These are phyloP conservation scores for Drosophila bocqueti DNA, from an alignment of 1,140 invertebrate species.

Conservation along the genomic window DNA sequence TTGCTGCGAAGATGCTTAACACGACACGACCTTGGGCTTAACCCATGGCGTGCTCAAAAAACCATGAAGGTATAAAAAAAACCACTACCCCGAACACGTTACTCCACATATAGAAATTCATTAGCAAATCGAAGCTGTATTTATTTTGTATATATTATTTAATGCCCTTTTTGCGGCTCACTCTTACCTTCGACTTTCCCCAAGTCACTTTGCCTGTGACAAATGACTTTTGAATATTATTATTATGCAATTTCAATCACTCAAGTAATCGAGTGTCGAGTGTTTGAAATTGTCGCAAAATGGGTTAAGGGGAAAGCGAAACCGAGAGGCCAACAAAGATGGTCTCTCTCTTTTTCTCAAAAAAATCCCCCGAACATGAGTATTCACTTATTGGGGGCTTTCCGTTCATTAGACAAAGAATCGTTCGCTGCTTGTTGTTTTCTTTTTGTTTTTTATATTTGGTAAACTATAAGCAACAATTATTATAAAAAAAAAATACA, in stretches of 20 bases:
- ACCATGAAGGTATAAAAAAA: too few relatives aligned
- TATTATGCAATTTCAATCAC: slow-evolving; percentile 16
- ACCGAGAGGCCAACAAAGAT: slow-evolving; percentile 3
- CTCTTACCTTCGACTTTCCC: background rate
- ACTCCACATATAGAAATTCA: background rate
- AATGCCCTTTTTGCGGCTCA: background rate
- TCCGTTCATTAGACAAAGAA: slow-evolving; percentile 15
- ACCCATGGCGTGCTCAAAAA: background rate
- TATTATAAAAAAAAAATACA: slow-evolving; percentile 43
- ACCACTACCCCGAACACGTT: background rate
- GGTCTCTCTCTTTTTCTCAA: background rate
- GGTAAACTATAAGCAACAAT: slow-evolving; percentile 18
- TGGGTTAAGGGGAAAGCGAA: slow-evolving; percentile 39
- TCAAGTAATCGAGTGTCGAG: background rate
- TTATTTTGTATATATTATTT: background rate
- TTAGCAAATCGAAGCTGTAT: background rate
- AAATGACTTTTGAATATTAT: slow-evolving; percentile 8
- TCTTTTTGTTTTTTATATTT: slow-evolving; percentile 36
- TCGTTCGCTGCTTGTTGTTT: background rate
- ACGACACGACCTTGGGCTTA: slow-evolving; percentile 28
- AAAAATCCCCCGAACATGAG: slow-evolving; percentile 29
- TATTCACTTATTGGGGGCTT: slow-evolving; percentile 15
- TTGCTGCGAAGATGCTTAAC: background rate
- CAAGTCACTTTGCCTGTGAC: slow-evolving; percentile 6
- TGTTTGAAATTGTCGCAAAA: slow-evolving; percentile 12